Percentiles rank a stretch among this genome's conserved stretches.
These are phyloP conservation scores for Drosophila persimilis DNA, from an alignment of 1,140 invertebrate genomes.

Conservation along the genomic window DNA sequence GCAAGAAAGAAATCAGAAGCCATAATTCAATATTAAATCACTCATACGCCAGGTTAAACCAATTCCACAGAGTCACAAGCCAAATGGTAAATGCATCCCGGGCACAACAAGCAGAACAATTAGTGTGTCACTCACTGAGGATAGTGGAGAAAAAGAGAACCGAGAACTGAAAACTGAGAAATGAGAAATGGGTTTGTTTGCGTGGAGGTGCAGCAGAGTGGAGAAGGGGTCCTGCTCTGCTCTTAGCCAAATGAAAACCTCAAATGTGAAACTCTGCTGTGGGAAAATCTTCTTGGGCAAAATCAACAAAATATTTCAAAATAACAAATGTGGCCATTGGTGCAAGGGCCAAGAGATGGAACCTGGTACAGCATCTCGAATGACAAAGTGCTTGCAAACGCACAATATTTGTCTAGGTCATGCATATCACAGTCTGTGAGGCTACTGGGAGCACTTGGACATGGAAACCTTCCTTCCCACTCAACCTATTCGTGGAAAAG, in stretches of 20 bases:
- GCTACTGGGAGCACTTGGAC: neutral
- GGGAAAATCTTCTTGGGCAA: conserved; percentile 59
- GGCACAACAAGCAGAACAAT: conserved; percentile 64
- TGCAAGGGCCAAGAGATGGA: conserved; percentile 3
- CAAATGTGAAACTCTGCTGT: conserved; percentile 44
- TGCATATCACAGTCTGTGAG: conserved; percentile 56
- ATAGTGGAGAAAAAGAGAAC: conserved; percentile 11
- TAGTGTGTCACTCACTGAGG: conserved; percentile 64
- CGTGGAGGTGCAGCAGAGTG: conserved; percentile 16
- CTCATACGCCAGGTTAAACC: conserved; percentile 77
- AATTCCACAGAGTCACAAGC: conserved; percentile 38
- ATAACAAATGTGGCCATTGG: conserved; percentile 75
- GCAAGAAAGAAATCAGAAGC: conserved; percentile 58
- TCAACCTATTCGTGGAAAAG: too few species aligned
- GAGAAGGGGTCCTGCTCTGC: conserved; percentile 44
- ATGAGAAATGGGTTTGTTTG: conserved; percentile 56
- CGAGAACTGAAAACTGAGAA: conserved; percentile 10
- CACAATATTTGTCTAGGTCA: conserved; percentile 79
- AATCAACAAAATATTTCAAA: conserved; percentile 81
- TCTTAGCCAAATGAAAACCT: conserved; percentile 78
- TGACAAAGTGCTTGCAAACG: conserved; percentile 77
- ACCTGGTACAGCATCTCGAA: conserved; percentile 27
- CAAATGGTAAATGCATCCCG: conserved; percentile 38
- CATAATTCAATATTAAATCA: conserved; percentile 81
- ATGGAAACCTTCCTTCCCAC: too few species aligned